Percentiles rank a stretch among this genome's conserved stretches.
Evolutionary conservation across 2,797 vertebrate genomes (phyloP).

Genomic region (Cryptoprocta ferox): DNA sequence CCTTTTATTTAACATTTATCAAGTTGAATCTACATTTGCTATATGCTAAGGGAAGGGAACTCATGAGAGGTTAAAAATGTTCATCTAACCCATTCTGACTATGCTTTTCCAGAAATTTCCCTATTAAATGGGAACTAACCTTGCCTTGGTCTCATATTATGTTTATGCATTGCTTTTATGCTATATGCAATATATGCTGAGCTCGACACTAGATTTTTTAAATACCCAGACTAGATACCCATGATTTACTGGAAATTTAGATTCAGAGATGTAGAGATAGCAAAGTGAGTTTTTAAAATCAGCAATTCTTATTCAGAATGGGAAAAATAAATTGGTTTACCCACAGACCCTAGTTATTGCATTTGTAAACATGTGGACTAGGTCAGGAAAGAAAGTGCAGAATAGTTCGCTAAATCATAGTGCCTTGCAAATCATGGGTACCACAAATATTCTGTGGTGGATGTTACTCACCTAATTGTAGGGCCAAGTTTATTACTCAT

Average conservation of each 20-base stretch:
- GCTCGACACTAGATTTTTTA: constrained; percentile 19
- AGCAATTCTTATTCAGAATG: neutral
- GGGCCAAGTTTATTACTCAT: neutral
- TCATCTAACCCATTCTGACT: constrained; percentile 2
- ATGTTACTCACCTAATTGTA: neutral
- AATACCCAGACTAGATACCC: neutral
- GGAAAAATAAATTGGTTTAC: neutral
- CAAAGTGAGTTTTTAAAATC: constrained; percentile 36
- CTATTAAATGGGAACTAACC: neutral
- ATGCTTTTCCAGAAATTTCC: constrained; percentile 5
- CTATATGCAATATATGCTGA: neutral
- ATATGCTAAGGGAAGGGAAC: neutral
- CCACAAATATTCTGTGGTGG: neutral
- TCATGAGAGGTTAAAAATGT: neutral
- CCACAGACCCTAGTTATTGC: neutral
- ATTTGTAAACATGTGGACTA: neutral
- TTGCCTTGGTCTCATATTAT: neutral
- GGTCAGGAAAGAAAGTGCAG: neutral
- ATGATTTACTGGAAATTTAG: constrained; percentile 8
- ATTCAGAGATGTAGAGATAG: constrained; percentile 46
- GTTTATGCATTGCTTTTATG: neutral
- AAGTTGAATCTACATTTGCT: neutral
- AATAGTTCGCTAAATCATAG: neutral
- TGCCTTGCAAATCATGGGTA: neutral
- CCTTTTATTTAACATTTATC: constrained; percentile 1